Evolutionary conservation across 2,797 vertebrate species (phyloP).

Genomic region (Chaetophractus vellerosus): DNA sequence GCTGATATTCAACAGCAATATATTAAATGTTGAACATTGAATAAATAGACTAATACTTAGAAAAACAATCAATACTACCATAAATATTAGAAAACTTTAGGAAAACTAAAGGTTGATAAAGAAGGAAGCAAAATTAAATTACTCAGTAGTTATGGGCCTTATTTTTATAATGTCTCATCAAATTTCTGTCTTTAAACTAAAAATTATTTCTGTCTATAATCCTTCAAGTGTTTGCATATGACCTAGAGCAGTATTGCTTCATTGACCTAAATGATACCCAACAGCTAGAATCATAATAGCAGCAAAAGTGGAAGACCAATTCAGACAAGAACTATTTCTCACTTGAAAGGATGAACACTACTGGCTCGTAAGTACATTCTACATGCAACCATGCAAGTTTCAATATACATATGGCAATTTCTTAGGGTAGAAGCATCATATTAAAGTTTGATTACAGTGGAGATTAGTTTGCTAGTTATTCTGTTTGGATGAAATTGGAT

Average conservation of each 20-base stretch:
- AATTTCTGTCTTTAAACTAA: slow-evolving; percentile 6
- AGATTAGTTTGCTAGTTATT: neutral
- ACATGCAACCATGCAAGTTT: neutral
- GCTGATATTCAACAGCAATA: neutral
- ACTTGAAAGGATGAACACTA: neutral
- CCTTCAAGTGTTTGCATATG: neutral
- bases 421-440: neutral
- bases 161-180: slow-evolving; percentile 11
- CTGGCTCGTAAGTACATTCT: neutral
- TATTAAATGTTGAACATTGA: slow-evolving; percentile 6
- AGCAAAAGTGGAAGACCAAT: neutral
- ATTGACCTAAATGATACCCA: neutral
- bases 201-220: neutral
- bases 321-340: neutral
- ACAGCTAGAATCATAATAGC: neutral
- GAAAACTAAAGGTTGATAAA: neutral
- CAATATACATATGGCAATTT: neutral
- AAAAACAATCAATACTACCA: neutral
- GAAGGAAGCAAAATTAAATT: neutral
- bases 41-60: neutral
- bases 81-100: slow-evolving; percentile 29
- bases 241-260: neutral
- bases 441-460: neutral
- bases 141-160: neutral
- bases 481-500: neutral